A percentile compares a stretch with the other conserved stretches of the same genome.
phyloP scores from a whole-genome alignment of 2,888 invertebrate genomes.

The Nemotelus nigrinus region DNA sequence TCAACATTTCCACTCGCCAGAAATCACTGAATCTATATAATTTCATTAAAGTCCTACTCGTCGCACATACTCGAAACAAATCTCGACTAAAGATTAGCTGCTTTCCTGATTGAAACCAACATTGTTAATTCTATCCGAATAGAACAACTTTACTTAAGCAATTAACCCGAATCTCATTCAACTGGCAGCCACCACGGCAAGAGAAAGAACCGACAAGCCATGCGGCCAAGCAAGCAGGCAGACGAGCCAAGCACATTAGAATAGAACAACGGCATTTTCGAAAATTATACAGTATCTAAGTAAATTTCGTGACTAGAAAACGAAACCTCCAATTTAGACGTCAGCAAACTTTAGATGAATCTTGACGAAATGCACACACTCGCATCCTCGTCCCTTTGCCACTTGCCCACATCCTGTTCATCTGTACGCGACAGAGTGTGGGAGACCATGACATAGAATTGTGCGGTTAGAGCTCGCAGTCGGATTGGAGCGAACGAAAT shows the following conservation, averaged over 20 bases:
- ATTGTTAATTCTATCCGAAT: conserved; percentile 34
- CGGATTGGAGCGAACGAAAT: neutral
- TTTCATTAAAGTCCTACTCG: too few species aligned
- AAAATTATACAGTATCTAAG: conserved; percentile 39
- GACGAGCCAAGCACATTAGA: conserved; percentile 8
- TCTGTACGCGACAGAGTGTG: neutral
- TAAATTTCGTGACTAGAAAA: conserved; percentile 41
- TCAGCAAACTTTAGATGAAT: conserved; percentile 21
- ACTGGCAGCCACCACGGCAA: neutral
- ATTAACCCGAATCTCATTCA: conserved; percentile 35
- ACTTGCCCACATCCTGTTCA: neutral
- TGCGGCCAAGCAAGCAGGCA: neutral
- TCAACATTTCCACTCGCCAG: too few species aligned
- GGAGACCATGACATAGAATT: neutral
- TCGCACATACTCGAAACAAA: too few species aligned
- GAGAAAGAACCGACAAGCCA: conserved; percentile 12
- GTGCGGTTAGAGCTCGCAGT: neutral
- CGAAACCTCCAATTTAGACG: conserved; percentile 30
- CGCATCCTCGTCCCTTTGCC: neutral
- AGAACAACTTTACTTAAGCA: conserved; percentile 36
- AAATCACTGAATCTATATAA: too few species aligned
- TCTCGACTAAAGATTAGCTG: neutral
- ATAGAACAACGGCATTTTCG: conserved; percentile 12
- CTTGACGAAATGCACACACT: conserved; percentile 28
- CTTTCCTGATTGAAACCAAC: conserved; percentile 40